phyloP scores from a whole-genome alignment of 2,888 invertebrate species.

The Drosophila subquinaria region DNA sequence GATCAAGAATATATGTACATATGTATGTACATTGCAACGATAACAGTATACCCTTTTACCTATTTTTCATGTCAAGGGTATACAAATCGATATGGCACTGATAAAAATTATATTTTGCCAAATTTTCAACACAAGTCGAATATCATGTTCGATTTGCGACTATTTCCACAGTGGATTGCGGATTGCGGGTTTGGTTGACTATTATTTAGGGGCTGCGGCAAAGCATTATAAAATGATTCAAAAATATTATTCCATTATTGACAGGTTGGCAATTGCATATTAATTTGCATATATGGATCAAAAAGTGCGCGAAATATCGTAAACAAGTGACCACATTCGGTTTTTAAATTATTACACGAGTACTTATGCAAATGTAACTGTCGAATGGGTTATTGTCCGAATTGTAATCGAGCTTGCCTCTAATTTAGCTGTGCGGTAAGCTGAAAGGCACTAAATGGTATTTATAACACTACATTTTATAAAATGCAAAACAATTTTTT shows the following conservation, averaged over 20 bases:
- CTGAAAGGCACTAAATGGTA: slow-evolving; percentile 47
- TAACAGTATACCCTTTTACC: too few relatives aligned
- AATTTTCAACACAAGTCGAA: slow-evolving; percentile 3
- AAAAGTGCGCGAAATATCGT: slow-evolving; percentile 12
- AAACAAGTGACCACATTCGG: slow-evolving; percentile 64
- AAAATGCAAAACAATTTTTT: slow-evolving; percentile 44
- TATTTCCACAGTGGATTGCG: not conserved
- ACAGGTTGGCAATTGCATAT: slow-evolving; percentile 60
- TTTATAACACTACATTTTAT: slow-evolving; percentile 64
- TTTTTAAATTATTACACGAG: slow-evolving; percentile 47
- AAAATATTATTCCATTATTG: slow-evolving; percentile 72
- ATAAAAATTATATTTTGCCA: slow-evolving; percentile 26
- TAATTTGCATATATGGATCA: slow-evolving; percentile 60
- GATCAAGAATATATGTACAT: too few relatives aligned
- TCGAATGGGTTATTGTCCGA: slow-evolving; percentile 14
- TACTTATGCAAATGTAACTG: slow-evolving; percentile 11
- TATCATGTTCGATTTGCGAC: not conserved
- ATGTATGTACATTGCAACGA: too few relatives aligned
- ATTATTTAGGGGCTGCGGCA: too few relatives aligned
- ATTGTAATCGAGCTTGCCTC: slow-evolving; percentile 50
- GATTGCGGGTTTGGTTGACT: slow-evolving; percentile 11
- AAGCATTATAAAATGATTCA: slow-evolving; percentile 59
- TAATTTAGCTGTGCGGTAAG: slow-evolving; percentile 72
- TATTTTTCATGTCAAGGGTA: too few relatives aligned
- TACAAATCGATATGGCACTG: slow-evolving; percentile 22